phyloP scores from a whole-genome alignment of 2,797 vertebrate genomes.

The Poeciliopsis turneri region DNA sequence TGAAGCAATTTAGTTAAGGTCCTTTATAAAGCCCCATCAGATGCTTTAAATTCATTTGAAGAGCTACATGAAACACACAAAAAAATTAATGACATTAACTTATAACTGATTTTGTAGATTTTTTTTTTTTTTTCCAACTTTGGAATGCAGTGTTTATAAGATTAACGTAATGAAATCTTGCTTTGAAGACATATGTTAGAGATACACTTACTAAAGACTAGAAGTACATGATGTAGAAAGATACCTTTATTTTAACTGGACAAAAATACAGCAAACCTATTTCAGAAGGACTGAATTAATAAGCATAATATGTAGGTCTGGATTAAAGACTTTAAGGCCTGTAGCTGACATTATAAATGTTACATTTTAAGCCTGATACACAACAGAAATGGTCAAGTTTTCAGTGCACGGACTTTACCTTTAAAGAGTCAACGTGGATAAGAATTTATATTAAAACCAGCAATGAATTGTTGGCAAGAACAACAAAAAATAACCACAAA shows the following conservation, averaged over 20 bases:
- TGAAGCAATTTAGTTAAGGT: neutral
- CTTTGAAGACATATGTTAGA: neutral
- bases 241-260: neutral
- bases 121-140: neutral
- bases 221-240: neutral
- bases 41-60: neutral
- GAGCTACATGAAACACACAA: neutral
- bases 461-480: constrained; percentile 12
- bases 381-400: constrained; percentile 1
- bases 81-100: neutral
- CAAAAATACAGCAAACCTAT: neutral
- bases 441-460: constrained; percentile 37
- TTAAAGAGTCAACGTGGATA: constrained; percentile 31
- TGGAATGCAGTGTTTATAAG: neutral
- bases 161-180: neutral
- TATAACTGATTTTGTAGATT: neutral
- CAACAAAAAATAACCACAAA: constrained; percentile 10
- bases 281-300: neutral
- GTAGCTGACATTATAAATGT: neutral
- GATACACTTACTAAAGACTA: neutral
- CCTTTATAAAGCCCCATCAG: neutral
- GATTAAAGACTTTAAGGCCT: neutral
- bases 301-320: neutral
- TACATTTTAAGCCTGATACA: neutral
- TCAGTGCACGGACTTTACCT: constrained; percentile 10